phyloP scores from a whole-genome alignment of 1,140 invertebrate species.

The Polypedilum pembai region DNA sequence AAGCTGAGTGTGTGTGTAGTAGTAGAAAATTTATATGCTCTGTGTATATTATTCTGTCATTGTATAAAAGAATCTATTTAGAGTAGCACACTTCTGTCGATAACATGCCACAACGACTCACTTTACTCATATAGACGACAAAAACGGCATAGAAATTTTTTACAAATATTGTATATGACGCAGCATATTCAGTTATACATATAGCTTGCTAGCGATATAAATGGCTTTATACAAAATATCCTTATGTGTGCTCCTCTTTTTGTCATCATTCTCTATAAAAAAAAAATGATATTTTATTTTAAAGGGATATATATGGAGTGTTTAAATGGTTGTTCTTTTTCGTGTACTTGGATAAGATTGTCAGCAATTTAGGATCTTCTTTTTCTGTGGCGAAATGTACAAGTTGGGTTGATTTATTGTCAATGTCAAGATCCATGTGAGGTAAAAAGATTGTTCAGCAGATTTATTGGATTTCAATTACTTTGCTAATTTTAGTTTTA shows the following conservation, averaged over 20 bases:
- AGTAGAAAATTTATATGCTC: background rate
- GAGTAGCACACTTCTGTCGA: background rate
- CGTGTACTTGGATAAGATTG: background rate
- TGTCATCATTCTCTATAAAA: background rate
- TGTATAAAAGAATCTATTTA: constrained; percentile 1
- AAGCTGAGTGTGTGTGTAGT: background rate
- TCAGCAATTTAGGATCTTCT: background rate
- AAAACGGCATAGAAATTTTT: background rate
- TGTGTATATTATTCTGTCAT: constrained; percentile 14
- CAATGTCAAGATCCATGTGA: too few species aligned
- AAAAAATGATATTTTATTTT: background rate
- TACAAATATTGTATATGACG: constrained; percentile 18
- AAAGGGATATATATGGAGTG: background rate
- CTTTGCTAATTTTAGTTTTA: too few species aligned
- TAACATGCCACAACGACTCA: background rate
- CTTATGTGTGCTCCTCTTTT: background rate
- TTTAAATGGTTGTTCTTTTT: background rate
- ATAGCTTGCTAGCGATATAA: background rate
- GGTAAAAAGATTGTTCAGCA: too few species aligned
- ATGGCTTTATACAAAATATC: constrained; percentile 5
- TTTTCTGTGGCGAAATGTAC: background rate
- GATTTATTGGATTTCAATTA: too few species aligned
- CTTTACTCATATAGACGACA: too few species aligned
- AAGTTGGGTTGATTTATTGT: too few species aligned
- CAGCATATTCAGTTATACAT: background rate